These are phyloP conservation scores for Myathropa florea DNA, from an alignment of 2,888 invertebrate genomes.

Conservation along the genomic window DNA sequence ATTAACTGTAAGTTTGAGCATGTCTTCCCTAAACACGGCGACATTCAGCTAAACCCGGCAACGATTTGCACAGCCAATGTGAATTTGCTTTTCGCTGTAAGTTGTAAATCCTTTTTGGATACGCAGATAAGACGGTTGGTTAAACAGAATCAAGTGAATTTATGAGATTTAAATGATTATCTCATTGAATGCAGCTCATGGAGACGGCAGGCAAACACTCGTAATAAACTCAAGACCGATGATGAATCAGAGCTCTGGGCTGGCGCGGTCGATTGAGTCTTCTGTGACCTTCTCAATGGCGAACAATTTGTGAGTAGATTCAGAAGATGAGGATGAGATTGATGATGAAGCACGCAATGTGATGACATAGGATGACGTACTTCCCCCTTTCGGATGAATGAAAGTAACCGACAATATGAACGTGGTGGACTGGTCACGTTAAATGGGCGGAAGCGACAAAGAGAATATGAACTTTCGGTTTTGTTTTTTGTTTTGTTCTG, in stretches of 20 bases:
- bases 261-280: background rate
- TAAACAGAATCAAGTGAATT: constrained; percentile 7
- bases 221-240: background rate
- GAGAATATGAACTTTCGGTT: constrained; percentile 48
- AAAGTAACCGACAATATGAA: constrained; percentile 36
- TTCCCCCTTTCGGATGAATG: background rate
- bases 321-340: constrained; percentile 32
- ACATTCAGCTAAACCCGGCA: constrained; percentile 1
- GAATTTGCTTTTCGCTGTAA: background rate
- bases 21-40: constrained; percentile 37
- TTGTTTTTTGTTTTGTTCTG: background rate
- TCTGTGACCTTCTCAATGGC: constrained; percentile 34
- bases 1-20: constrained; percentile 12
- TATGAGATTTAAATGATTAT: constrained; percentile 23
- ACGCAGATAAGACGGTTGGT: constrained; percentile 11
- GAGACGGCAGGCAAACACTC: background rate
- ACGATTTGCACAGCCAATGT: constrained; percentile 5
- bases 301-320: background rate
- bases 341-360: constrained; percentile 47
- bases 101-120: constrained; percentile 49
- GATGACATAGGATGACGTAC: constrained; percentile 58
- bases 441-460: constrained; percentile 57
- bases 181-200: background rate
- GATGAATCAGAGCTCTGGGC: background rate
- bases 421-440: constrained; percentile 16